Percentiles rank a stretch among this genome's conserved stretches.
These are phyloP conservation scores for Thymelicus sylvestris DNA, from an alignment of 2,888 invertebrate species.

Conservation along the genomic window DNA sequence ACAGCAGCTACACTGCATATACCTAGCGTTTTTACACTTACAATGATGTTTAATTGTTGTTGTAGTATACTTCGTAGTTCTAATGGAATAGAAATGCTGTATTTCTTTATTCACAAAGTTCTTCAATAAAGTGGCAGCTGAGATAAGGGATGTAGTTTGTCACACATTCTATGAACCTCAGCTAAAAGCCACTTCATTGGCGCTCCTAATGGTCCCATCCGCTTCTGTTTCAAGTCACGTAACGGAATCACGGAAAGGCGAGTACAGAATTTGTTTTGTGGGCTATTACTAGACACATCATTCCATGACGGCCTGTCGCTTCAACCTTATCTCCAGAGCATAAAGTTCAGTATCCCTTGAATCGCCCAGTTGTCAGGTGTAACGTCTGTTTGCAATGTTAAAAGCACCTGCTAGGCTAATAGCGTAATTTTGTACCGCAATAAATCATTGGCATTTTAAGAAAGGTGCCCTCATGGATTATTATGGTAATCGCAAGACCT, in stretches of 20 bases:
- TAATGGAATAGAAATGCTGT: too few relatives aligned
- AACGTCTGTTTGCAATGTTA: slow-evolving; percentile 26
- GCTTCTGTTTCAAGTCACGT: slow-evolving; percentile 30
- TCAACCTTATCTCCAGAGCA: background rate
- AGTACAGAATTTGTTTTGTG: slow-evolving; percentile 27
- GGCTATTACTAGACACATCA: slow-evolving; percentile 22
- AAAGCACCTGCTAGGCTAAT: slow-evolving; percentile 35
- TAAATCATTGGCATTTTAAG: slow-evolving; percentile 28
- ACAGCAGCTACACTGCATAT: too few relatives aligned
- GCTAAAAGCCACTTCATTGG: slow-evolving; percentile 19
- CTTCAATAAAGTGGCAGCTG: background rate
- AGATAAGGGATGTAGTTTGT: slow-evolving; percentile 1
- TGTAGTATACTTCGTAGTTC: too few relatives aligned
- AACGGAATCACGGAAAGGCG: slow-evolving; percentile 18
- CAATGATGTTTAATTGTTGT: too few relatives aligned
- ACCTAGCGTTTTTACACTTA: too few relatives aligned
- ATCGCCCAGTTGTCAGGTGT: background rate
- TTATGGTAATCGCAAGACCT: slow-evolving; percentile 10
- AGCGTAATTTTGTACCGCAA: slow-evolving; percentile 28
- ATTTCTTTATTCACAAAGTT: background rate
- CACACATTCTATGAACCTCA: slow-evolving; percentile 14
- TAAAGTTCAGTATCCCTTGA: slow-evolving; percentile 4
- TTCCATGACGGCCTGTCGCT: background rate
- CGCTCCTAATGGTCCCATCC: slow-evolving; percentile 14
- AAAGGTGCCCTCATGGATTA: slow-evolving; percentile 11